Conservation (phyloP, 2,113 vertebrate species). For the Dicaeum eximium region DNA sequence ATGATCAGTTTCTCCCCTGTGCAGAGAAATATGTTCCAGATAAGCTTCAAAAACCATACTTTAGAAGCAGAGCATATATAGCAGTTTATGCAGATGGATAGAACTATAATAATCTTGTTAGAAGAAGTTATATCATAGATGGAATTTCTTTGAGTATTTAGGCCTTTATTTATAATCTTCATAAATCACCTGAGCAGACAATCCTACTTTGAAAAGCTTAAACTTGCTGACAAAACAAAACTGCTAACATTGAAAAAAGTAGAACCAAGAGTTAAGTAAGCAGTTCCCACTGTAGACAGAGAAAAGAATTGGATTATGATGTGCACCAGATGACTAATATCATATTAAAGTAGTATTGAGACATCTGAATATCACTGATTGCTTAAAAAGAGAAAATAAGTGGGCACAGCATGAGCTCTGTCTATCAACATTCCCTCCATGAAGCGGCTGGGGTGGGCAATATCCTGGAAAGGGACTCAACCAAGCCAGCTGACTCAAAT, state of each 20-base stretch:
- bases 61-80: neutral
- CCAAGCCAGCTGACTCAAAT: neutral
- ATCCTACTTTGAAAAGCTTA: neutral
- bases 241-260: neutral
- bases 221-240: neutral
- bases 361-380: neutral
- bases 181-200: neutral
- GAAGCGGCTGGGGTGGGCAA: neutral
- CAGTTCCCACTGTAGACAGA: neutral
- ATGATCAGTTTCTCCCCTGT: neutral
- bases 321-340: neutral
- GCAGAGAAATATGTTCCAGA: neutral
- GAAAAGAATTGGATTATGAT: neutral
- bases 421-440: too few species aligned
- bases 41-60: neutral
- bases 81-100: neutral
- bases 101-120: constrained; percentile 35
- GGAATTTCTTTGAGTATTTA: neutral
- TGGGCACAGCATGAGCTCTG: neutral
- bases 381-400: neutral
- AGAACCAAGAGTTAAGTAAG: neutral
- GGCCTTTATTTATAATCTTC: neutral
- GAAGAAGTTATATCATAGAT: neutral
- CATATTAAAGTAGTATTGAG: neutral
- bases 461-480: neutral